These are phyloP conservation scores for Eudyptes chrysolophus DNA, from an alignment of 2,113 vertebrate species.

Conservation along the genomic window DNA sequence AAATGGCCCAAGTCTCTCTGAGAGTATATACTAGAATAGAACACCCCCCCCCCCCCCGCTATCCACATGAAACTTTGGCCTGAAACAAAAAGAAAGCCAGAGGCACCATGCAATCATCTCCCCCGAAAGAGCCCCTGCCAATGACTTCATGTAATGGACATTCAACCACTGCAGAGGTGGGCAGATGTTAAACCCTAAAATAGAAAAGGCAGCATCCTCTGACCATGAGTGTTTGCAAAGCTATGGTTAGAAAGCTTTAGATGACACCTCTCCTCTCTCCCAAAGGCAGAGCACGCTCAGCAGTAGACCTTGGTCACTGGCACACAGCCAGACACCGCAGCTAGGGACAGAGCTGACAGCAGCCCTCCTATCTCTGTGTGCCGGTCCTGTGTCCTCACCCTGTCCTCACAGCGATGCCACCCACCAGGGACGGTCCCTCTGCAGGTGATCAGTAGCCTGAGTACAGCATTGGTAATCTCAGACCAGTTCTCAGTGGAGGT, in stretches of 20 bases:
- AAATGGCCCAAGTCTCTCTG: not conserved
- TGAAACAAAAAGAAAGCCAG: not conserved
- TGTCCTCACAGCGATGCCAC: not conserved
- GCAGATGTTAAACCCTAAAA: not conserved
- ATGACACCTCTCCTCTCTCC: not conserved
- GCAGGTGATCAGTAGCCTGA: not conserved
- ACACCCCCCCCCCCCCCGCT: not conserved
- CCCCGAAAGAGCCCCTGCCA: not conserved
- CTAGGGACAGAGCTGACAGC: not conserved
- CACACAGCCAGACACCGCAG: not conserved
- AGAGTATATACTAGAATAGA: not conserved
- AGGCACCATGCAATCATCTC: not conserved
- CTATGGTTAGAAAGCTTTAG: not conserved
- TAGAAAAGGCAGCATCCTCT: not conserved
- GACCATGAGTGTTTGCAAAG: not conserved
- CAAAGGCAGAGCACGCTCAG: not conserved
- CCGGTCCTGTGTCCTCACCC: not conserved
- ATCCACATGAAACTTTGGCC: not conserved
- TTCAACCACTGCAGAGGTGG: not conserved
- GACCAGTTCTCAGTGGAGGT: not conserved
- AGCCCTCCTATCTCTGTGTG: not conserved
- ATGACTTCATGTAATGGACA: not conserved
- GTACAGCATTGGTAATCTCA: rapidly evolving
- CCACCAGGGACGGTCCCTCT: not conserved
- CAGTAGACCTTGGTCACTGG: rapidly evolving